phyloP scores from a whole-genome alignment of 2,888 invertebrate species.

The Odontocolon sp. region DNA sequence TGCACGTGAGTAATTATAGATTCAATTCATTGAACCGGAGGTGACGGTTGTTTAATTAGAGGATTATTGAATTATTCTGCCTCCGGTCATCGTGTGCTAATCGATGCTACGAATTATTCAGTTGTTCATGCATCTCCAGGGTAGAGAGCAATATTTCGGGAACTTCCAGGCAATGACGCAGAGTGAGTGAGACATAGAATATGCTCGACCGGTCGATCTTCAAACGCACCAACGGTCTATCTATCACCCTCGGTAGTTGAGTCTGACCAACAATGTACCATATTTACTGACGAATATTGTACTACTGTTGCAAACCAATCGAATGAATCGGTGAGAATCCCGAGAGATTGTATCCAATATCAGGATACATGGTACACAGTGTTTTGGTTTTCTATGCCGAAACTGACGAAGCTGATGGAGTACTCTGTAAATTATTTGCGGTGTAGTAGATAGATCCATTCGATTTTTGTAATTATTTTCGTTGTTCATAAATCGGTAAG shows the following conservation, averaged over 20 bases:
- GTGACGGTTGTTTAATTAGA: conserved; percentile 8
- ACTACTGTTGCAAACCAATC: background rate
- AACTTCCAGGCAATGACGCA: too few species aligned
- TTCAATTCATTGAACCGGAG: conserved; percentile 23
- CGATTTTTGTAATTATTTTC: too few species aligned
- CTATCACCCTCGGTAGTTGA: background rate
- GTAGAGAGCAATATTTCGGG: background rate
- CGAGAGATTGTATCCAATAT: background rate
- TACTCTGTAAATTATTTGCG: too few species aligned
- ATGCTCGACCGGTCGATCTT: too few species aligned
- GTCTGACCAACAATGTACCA: background rate
- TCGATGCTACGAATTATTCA: background rate
- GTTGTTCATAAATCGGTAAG: too few species aligned
- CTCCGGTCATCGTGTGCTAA: background rate
- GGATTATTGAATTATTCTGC: conserved; percentile 28
- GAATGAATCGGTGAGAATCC: background rate
- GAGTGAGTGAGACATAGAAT: too few species aligned
- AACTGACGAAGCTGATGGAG: too few species aligned
- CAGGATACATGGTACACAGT: background rate
- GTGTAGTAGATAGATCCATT: background rate
- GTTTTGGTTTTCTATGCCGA: too few species aligned
- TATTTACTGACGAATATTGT: background rate
- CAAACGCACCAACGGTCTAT: too few species aligned
- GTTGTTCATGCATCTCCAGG: background rate
- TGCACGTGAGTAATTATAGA: background rate